These are phyloP conservation scores for Drosophila siamana DNA, from an alignment of 2,888 invertebrate genomes.

Conservation along the genomic window DNA sequence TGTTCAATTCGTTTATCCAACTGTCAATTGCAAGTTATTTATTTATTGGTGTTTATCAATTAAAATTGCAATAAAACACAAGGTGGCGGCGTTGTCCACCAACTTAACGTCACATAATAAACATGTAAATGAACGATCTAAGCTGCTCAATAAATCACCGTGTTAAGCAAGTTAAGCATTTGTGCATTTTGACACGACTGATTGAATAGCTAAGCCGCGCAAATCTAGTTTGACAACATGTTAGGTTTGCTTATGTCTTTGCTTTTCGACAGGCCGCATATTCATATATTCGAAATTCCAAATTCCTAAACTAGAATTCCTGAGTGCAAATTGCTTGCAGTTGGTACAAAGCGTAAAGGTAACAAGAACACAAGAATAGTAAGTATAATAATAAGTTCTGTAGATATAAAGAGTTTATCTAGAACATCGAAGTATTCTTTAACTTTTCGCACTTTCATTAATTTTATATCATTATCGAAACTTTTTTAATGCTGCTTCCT, in stretches of 20 bases:
- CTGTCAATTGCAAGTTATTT: background rate
- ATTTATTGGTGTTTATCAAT: background rate
- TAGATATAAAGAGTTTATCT: too few relatives aligned
- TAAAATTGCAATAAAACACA: background rate
- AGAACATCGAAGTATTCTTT: background rate
- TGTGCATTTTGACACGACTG: slow-evolving; percentile 5
- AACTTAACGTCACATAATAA: slow-evolving; percentile 4
- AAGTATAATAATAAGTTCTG: too few relatives aligned
- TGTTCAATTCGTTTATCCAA: background rate
- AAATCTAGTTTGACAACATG: slow-evolving; percentile 28
- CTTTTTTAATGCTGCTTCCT: too few relatives aligned
- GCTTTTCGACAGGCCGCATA: slow-evolving; percentile 12
- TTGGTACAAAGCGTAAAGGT: too few relatives aligned
- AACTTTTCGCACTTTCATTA: background rate
- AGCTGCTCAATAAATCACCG: background rate
- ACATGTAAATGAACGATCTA: slow-evolving; percentile 2
- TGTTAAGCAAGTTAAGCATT: slow-evolving; percentile 7
- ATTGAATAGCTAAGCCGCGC: slow-evolving; percentile 9
- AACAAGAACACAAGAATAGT: too few relatives aligned
- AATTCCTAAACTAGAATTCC: background rate
- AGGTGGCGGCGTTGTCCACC: background rate
- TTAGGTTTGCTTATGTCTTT: slow-evolving; percentile 1
- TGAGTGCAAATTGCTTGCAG: background rate
- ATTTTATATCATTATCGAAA: background rate
- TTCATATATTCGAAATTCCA: background rate